Percentiles rank a stretch among this genome's conserved stretches.
Conservation (phyloP, 2,797 vertebrate species). For the Epinephelus awoara region DNA sequence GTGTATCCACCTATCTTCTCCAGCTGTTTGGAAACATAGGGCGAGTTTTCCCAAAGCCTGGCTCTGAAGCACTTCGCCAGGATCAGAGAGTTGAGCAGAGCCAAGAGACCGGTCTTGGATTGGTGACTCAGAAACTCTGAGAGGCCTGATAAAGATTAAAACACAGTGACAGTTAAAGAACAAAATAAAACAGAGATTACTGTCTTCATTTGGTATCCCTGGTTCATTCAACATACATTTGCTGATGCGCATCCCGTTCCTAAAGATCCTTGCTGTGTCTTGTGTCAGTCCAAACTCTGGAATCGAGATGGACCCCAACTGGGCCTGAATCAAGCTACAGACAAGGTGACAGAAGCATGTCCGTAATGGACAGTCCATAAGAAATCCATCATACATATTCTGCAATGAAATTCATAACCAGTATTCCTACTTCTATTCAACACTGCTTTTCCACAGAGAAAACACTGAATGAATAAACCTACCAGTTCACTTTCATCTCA, state of each 20-base stretch:
- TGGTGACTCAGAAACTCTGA: constrained; percentile 91
- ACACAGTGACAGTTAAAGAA: constrained; percentile 11
- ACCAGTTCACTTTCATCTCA: constrained; percentile 99
- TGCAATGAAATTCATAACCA: neutral
- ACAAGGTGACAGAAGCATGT: constrained; percentile 16
- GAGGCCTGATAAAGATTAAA: constrained; percentile 86
- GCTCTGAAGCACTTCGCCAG: constrained; percentile 96
- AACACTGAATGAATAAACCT: constrained; percentile 52
- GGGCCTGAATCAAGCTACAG: constrained; percentile 96
- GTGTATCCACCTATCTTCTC: constrained; percentile 94
- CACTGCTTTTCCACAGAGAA: neutral
- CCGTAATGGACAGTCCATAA: neutral
- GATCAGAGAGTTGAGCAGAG: constrained; percentile 91
- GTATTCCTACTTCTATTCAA: neutral
- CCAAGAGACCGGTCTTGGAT: constrained; percentile 87
- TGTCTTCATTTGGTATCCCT: neutral
- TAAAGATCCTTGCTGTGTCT: constrained; percentile 96
- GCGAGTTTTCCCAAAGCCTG: constrained; percentile 97
- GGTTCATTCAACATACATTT: constrained; percentile 87
- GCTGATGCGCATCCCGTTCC: constrained; percentile 92
- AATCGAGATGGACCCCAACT: constrained; percentile 93
- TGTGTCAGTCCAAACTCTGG: constrained; percentile 97
- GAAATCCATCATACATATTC: neutral
- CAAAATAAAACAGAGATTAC: neutral
- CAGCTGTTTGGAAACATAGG: constrained; percentile 94